phyloP scores from a whole-genome alignment of 2,888 invertebrate species.

The Prosapia bicincta region DNA sequence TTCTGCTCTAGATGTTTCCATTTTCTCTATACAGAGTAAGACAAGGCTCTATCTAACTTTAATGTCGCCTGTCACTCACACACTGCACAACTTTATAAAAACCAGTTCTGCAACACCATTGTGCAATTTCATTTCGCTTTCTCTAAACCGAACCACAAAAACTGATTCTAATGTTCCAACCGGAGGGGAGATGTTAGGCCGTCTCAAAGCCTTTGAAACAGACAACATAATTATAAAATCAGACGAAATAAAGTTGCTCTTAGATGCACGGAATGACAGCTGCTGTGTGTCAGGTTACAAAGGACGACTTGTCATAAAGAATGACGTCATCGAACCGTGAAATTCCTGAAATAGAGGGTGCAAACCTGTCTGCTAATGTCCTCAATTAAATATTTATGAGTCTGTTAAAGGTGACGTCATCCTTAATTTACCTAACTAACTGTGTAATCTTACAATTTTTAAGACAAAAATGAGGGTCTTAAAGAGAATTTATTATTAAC shows the following conservation, averaged over 20 bases:
- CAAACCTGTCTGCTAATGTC: constrained; percentile 2
- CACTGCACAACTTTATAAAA: not conserved
- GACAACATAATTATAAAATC: not conserved
- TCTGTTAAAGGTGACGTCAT: not conserved
- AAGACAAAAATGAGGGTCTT: not conserved
- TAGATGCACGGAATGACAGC: not conserved
- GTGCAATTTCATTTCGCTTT: not conserved
- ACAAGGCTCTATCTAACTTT: too few species aligned
- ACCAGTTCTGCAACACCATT: not conserved
- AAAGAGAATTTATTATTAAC: not conserved
- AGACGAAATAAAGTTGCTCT: not conserved
- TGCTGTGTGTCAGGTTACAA: not conserved
- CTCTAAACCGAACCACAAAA: not conserved
- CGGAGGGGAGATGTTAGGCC: not conserved
- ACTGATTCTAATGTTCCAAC: not conserved
- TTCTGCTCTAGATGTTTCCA: too few species aligned
- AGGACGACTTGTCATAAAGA: not conserved
- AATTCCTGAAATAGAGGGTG: not conserved
- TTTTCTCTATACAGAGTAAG: too few species aligned
- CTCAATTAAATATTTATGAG: constrained; percentile 2
- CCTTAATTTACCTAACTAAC: not conserved
- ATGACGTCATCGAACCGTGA: not conserved
- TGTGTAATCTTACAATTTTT: not conserved
- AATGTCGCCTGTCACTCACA: too few species aligned
- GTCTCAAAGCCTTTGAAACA: not conserved